phyloP scores from a whole-genome alignment of 2,888 invertebrate genomes.

The Drosophila dives region DNA sequence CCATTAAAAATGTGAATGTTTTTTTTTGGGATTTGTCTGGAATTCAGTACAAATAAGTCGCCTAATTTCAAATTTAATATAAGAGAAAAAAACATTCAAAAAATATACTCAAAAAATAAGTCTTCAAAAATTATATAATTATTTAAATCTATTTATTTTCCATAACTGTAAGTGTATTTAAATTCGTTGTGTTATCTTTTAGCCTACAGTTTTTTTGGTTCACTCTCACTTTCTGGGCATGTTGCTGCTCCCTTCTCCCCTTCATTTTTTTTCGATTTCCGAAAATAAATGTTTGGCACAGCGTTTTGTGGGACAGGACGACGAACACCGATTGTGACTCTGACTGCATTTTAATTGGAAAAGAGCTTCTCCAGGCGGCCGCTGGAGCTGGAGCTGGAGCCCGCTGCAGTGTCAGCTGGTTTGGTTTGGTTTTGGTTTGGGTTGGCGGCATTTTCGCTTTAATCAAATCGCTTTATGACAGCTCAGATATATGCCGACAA shows the following conservation, averaged over 20 bases:
- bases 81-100: not conserved
- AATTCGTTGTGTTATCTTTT: not conserved
- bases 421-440: slow-evolving; percentile 41
- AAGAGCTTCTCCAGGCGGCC: slow-evolving; percentile 38
- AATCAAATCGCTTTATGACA: slow-evolving; percentile 83
- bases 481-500: slow-evolving; percentile 74
- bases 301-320: slow-evolving; percentile 53
- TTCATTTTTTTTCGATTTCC: slow-evolving; percentile 75
- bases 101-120: not conserved
- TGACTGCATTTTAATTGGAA: slow-evolving; percentile 79
- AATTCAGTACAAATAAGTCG: not conserved
- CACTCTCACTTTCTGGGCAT: slow-evolving; percentile 56
- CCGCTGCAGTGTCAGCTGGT: slow-evolving; percentile 45
- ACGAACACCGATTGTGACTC: slow-evolving; percentile 23
- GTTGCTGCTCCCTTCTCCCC: slow-evolving; percentile 21
- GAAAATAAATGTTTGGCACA: slow-evolving; percentile 72
- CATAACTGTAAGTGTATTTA: not conserved
- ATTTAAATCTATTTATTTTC: not conserved
- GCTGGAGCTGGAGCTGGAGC: slow-evolving; percentile 28
- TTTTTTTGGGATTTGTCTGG: not conserved
- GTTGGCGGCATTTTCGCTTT: slow-evolving; percentile 75
- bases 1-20: not conserved
- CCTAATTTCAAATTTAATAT: not conserved
- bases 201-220: slow-evolving; percentile 5
- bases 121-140: not conserved